A percentile compares a stretch with the other conserved stretches of the same genome.
Conservation (phyloP, 1,140 invertebrate genomes). For the Calephelis virginiensis region DNA sequence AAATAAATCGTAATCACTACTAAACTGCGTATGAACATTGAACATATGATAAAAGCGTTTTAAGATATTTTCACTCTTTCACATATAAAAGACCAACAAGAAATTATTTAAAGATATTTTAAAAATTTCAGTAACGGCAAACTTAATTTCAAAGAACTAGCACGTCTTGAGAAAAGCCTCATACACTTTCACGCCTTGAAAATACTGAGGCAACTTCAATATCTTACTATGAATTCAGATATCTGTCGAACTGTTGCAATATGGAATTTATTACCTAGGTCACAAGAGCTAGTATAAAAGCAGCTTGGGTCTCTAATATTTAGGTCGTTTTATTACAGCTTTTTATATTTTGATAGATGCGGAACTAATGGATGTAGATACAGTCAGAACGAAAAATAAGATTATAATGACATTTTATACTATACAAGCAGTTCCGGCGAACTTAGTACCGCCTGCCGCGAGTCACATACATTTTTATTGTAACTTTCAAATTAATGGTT, state of each 20-base stretch:
- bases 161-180: slow-evolving; percentile 24
- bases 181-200: slow-evolving; percentile 28
- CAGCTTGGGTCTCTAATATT: neutral
- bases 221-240: slow-evolving; percentile 7
- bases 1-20: no score
- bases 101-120: neutral
- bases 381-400: neutral
- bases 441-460: no score
- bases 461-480: no score
- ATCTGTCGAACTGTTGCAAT: slow-evolving; percentile 7
- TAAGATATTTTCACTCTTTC: no score
- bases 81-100: no score
- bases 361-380: slow-evolving; percentile 11
- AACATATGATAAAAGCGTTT: no score
- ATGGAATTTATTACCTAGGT: slow-evolving; percentile 4
- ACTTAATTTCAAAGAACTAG: slow-evolving; percentile 20
- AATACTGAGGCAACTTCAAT: slow-evolving; percentile 35
- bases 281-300: neutral
- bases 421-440: neutral
- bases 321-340: slow-evolving; percentile 18
- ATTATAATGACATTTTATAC: neutral
- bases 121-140: slow-evolving; percentile 4
- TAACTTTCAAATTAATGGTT: no score
- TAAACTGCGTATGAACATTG: no score
- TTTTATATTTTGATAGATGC: slow-evolving; percentile 20